phyloP scores from a whole-genome alignment of 2,797 vertebrate genomes.

The Oreochromis grahami region DNA sequence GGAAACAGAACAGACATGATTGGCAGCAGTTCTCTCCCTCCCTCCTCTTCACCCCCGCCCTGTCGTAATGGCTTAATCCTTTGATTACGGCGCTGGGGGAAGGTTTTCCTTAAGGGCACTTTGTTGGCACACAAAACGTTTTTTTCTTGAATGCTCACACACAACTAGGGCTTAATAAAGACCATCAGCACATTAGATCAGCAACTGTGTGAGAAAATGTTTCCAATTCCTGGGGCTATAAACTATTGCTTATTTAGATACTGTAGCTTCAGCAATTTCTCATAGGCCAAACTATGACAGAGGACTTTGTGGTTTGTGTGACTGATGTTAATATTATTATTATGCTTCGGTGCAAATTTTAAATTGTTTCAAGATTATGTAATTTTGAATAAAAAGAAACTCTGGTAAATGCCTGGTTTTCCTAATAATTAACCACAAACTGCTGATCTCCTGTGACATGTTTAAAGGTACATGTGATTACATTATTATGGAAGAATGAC shows the following conservation, averaged over 20 bases:
- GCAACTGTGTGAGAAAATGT: slow-evolving; percentile 29
- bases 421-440: background rate
- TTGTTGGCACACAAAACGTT: slow-evolving; percentile 7
- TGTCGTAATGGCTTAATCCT: slow-evolving; percentile 46
- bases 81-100: slow-evolving; percentile 33
- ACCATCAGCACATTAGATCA: slow-evolving; percentile 16
- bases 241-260: slow-evolving; percentile 16
- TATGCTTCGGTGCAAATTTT: slow-evolving; percentile 2
- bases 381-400: background rate
- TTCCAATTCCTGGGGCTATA: slow-evolving; percentile 4
- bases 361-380: background rate
- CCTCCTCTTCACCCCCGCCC: background rate
- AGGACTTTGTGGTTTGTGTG: background rate
- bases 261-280: background rate
- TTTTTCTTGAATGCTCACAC: slow-evolving; percentile 17
- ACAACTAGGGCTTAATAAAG: slow-evolving; percentile 29
- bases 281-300: background rate
- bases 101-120: slow-evolving; percentile 20
- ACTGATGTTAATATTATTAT: background rate
- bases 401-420: background rate
- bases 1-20: slow-evolving; percentile 30
- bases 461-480: background rate
- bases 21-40: background rate
- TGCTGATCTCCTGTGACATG: background rate
- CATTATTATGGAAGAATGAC: background rate